A percentile compares a stretch with the other conserved stretches of the same genome.
These are phyloP conservation scores for Ditylenchus dipsaci DNA, from an alignment of 1,140 invertebrate genomes.

Conservation along the genomic window DNA sequence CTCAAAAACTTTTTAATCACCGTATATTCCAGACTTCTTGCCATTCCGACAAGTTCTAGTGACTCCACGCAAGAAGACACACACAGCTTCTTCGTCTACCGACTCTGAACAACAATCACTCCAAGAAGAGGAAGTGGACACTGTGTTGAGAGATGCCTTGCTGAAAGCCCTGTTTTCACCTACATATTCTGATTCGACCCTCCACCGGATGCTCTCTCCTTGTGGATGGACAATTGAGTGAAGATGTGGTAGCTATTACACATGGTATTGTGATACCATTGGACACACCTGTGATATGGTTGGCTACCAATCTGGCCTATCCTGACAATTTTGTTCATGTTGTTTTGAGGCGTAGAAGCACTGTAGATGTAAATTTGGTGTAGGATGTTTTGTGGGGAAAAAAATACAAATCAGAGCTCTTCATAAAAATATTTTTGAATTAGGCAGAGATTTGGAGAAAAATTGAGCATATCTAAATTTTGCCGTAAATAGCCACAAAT, in stretches of 20 bases:
- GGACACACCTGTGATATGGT: slow-evolving; percentile 90
- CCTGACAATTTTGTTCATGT: slow-evolving; percentile 94
- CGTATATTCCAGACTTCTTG: slow-evolving; percentile 64
- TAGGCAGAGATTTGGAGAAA: too few species aligned
- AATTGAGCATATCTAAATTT: too few species aligned
- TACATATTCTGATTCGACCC: not conserved
- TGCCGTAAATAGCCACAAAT: too few species aligned
- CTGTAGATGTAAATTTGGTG: not conserved
- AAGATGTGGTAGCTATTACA: slow-evolving; percentile 67
- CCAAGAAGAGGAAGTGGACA: slow-evolving; percentile 15
- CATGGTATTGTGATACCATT: slow-evolving; percentile 81
- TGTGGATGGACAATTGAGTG: slow-evolving; percentile 5
- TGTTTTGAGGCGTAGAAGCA: slow-evolving; percentile 13
- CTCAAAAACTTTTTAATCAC: too few species aligned
- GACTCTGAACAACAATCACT: slow-evolving; percentile 65
- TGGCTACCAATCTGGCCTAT: slow-evolving; percentile 93
- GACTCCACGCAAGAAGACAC: slow-evolving; percentile 12
- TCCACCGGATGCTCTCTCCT: too few species aligned
- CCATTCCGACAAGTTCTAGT: slow-evolving; percentile 20
- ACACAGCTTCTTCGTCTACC: slow-evolving; percentile 62
- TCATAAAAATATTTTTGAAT: too few species aligned
- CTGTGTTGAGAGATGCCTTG: slow-evolving; percentile 13
- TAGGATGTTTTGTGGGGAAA: not conserved
- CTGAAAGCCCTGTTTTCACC: slow-evolving; percentile 22
- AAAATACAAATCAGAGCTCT: not conserved